Evolutionary conservation across 2,113 vertebrate species (phyloP).

Genomic region (Diglossa brunneiventris): DNA sequence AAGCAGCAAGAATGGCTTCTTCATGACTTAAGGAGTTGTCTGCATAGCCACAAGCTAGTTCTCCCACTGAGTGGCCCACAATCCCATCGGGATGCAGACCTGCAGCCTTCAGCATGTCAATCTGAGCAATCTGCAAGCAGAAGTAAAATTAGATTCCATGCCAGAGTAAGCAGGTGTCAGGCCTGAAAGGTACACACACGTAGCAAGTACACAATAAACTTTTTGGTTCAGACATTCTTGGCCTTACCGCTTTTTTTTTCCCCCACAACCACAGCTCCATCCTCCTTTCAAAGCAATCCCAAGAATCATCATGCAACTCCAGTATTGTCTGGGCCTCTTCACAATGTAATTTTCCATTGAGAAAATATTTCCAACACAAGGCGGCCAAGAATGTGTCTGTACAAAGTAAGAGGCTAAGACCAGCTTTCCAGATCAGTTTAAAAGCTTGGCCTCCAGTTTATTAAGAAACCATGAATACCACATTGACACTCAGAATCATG

Average conservation of each 20-base stretch:
- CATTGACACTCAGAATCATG: neutral
- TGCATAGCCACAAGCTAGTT: slow-evolving; percentile 94
- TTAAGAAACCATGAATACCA: neutral
- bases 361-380: neutral
- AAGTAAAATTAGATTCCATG: neutral
- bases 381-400: neutral
- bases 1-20: slow-evolving; percentile 87
- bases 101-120: slow-evolving; percentile 85
- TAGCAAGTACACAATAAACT: neutral
- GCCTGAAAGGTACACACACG: neutral
- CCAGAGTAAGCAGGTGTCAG: neutral
- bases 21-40: slow-evolving; percentile 86
- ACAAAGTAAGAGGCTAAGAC: neutral
- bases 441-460: neutral
- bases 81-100: slow-evolving; percentile 91
- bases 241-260: neutral
- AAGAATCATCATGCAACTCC: neutral
- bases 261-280: neutral
- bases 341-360: neutral
- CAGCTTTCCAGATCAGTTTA: neutral
- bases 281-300: neutral
- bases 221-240: neutral
- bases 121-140: slow-evolving; percentile 84
- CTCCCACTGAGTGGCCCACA: slow-evolving; percentile 92
- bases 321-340: neutral